Evolutionary conservation across 2,888 invertebrate species (phyloP), one percentile per base, ranked within the genome.

Genomic region (Pristionchus fissidentatus): DNA sequence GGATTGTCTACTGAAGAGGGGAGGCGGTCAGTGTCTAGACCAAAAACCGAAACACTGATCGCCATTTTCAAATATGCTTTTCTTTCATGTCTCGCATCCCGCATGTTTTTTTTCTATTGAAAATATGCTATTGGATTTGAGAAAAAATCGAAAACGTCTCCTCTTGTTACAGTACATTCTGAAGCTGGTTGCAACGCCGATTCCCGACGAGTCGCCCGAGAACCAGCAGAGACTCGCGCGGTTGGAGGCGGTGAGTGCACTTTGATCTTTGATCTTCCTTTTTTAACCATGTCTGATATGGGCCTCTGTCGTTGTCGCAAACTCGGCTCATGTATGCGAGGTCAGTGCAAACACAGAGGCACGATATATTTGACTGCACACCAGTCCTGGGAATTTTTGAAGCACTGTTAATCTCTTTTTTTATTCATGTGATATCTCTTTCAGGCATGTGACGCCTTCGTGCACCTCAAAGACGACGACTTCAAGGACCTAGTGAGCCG

Each of bases 401-500:
- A 2, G 32, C 46, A 49, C 10, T 75, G 8, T n/a, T 46, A 43
- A n/a, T 46, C 19, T 75, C 46, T 46, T 43, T 19, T 22, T 73
- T 73, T 38, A 73, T 26, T 29, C 29, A 22, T 43, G 29, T 49
- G 49, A 49, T 19, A 26, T 46, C 46, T 38, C 1, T 26, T 19
- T 26, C 19, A 75, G 15, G 66, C 77, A 1, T 85, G 60, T 55
- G 35, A 66, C 13, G 32, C 57, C 38, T 81, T 81, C 62, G n/a
- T 62, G 5, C 8, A 22, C 15, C 41, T 62, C 41, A 83, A 79
- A 41, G 84, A 86, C 60, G 84, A 86, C 22, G 86, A 86, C 82
- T 85, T 85, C 70, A 46, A 85, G 26, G 86, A 86, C 46, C 83
- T 86, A 3, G 46, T 84, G 49, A n/a, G 38, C 5, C 79, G 83